Evolutionary conservation across 2,797 vertebrate species (phyloP), one percentile per base, ranked within the genome.

Genomic region (Lithobates pipiens): DNA sequence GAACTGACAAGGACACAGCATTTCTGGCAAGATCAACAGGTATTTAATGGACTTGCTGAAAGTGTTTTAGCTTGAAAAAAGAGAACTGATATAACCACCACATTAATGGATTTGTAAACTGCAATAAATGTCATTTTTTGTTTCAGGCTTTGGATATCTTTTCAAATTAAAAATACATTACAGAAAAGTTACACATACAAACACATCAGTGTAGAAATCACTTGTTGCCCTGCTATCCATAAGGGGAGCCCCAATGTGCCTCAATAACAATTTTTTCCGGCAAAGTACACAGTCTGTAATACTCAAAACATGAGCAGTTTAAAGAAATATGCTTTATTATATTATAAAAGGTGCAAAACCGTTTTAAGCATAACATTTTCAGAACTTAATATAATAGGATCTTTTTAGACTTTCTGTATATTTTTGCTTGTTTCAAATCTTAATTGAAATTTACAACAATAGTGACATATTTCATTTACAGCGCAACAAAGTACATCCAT

Each of bases 241-340:
- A 9, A 61, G 21, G 5, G 18, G 3, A 61, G 18, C 50, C 50
- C 50, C 4, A 16, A 16, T 54, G 16, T 13, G 13, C 50, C 15
- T 23, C 0, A 1, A 23, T 61, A 9, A 6, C 21, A 61, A 61
- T 8, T 23, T 23, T 72, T 81, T 61, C 18, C 42, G 39, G 36
- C 46, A 80, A 80, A 80, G n/a, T 68, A 72, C 78, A 80, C 69
- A 73, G 70, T 75, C 18, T 74, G 75, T 83, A 87, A 83, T 32
- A 87, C 70, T 89, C 54, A 85, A 85, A 90, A 76, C 9, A 8
- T 84, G 88, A 89, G 68, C 84, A 73, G 80, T 85, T 92, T 90
- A 75, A 90, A 89, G 54, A 89, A 87, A 89, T 88, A 87, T 89
- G 83, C 50, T 93, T 93, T 91, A 92, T 91, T 92, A 89, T 89